Conservation (phyloP, 1,140 invertebrate genomes). For the Cydia pomonella region DNA sequence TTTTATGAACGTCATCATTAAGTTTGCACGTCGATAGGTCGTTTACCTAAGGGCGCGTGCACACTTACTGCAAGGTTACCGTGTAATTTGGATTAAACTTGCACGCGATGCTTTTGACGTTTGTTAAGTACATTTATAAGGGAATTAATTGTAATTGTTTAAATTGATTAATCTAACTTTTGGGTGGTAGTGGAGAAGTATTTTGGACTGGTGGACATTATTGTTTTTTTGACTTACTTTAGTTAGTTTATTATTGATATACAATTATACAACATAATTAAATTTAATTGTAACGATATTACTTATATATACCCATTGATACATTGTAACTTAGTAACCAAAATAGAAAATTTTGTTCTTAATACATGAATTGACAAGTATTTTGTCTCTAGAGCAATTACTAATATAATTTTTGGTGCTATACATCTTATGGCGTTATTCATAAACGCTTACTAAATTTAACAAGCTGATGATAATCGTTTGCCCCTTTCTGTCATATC, state of each 20-base stretch:
- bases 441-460: no score
- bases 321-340: no score
- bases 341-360: no score
- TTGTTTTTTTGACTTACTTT: not conserved
- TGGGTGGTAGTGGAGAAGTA: not conserved
- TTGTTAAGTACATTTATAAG: conserved; percentile 17
- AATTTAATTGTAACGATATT: not conserved
- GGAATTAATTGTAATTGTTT: conserved; percentile 24
- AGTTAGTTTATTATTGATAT: not conserved
- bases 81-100: conserved; percentile 36
- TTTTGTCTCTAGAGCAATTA: no score
- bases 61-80: conserved; percentile 40
- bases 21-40: conserved; percentile 35
- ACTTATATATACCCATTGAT: not conserved
- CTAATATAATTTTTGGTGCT: no score
- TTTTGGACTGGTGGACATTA: not conserved
- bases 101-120: conserved; percentile 6
- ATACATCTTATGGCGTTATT: no score
- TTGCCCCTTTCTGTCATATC: no score
- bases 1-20: conserved; percentile 1
- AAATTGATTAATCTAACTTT: conserved; percentile 24
- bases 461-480: no score
- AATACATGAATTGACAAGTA: no score
- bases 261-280: not conserved
- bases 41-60: conserved; percentile 47